Percentiles rank a stretch among this genome's conserved stretches.
Conservation (phyloP, 2,888 invertebrate species). For the Hecatera dysodea region DNA sequence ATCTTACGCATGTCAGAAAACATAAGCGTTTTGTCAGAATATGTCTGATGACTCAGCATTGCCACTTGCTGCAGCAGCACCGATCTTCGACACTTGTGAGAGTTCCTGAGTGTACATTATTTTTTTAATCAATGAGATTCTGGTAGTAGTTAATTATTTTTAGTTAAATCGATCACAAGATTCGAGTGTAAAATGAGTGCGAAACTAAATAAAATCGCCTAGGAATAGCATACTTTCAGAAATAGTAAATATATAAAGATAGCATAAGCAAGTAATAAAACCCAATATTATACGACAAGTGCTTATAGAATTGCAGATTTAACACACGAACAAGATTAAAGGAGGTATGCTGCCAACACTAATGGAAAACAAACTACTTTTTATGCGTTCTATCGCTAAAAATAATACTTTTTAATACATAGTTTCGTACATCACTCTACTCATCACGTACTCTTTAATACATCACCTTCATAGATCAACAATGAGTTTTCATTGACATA, state of each 20-base stretch:
- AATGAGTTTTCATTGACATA: no score
- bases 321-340: conserved; percentile 29
- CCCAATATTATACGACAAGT: neutral
- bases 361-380: conserved; percentile 28
- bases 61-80: no score
- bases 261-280: conserved; percentile 7
- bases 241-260: neutral
- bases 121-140: no score
- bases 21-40: no score
- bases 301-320: conserved; percentile 8
- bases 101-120: no score
- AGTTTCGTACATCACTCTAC: no score
- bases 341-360: conserved; percentile 15
- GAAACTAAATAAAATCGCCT: neutral
- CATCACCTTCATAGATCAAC: neutral
- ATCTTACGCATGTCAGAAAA: no score
- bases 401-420: conserved; percentile 1
- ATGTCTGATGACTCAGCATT: no score
- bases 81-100: no score
- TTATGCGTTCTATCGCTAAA: neutral
- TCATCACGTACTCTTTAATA: no score
- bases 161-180: neutral
- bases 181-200: neutral
- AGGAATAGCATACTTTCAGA: neutral
- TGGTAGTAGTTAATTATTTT: neutral